Evolutionary conservation across 92 coral and sea anemone genomes (phyloP).

Genomic region (Palythoa caribaeorum): DNA sequence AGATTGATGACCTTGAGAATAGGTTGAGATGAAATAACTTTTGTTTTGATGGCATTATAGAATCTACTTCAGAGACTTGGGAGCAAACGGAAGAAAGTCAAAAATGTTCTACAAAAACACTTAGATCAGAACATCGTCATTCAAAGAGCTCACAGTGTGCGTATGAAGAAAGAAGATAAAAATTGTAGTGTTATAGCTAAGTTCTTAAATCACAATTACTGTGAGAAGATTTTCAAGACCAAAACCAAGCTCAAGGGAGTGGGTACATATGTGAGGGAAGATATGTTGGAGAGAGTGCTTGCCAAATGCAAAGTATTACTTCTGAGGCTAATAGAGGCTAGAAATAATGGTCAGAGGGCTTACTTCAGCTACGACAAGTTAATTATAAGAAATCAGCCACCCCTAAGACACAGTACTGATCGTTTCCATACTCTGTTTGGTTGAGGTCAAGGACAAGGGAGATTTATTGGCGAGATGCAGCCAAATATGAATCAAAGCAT

Average conservation of each 20-base stretch:
- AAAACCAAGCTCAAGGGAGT: not conserved
- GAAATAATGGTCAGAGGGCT: not conserved
- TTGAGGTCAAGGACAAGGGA: too few relatives aligned
- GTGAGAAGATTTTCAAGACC: not conserved
- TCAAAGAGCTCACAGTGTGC: not conserved
- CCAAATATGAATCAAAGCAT: too few relatives aligned
- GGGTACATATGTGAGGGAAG: not conserved
- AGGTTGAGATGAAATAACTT: slow-evolving; percentile 65
- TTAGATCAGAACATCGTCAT: not conserved
- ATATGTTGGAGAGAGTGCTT: not conserved
- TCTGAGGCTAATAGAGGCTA: not conserved
- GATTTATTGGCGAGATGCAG: too few relatives aligned
- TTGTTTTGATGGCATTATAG: slow-evolving; percentile 57
- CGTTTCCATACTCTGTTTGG: too few relatives aligned
- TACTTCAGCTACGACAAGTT: not conserved
- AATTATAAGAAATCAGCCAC: not conserved
- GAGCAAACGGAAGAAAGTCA: slow-evolving; percentile 53
- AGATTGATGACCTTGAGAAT: slow-evolving; percentile 58
- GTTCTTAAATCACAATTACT: not conserved
- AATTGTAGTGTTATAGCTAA: not conserved
- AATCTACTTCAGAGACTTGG: slow-evolving; percentile 47
- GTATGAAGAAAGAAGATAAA: not conserved
- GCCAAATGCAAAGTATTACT: not conserved
- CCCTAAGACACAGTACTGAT: too few relatives aligned
- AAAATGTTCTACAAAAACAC: slow-evolving; percentile 28